These are phyloP conservation scores for Enteromius afrohamiltoni DNA, from an alignment of 2,797 vertebrate species.

Conservation along the genomic window DNA sequence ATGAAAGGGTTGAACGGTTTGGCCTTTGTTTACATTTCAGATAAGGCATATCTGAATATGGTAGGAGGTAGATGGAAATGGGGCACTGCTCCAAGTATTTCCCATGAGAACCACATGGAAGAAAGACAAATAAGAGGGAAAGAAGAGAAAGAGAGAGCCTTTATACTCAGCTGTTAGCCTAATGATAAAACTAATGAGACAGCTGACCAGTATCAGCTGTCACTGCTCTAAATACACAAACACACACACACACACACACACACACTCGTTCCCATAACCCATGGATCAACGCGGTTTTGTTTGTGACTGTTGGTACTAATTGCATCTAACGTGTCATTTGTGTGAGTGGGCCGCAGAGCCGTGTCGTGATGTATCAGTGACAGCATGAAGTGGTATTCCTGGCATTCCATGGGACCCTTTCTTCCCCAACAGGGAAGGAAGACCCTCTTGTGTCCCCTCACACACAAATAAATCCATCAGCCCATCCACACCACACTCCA, in stretches of 20 bases:
- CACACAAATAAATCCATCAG: conserved; percentile 19
- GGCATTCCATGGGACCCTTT: neutral
- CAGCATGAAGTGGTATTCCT: conserved; percentile 25
- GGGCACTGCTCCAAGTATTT: conserved; percentile 27
- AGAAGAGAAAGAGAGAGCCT: conserved; percentile 47
- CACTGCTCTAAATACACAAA: conserved; percentile 38
- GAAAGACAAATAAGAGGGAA: conserved; percentile 27
- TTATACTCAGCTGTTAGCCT: conserved; percentile 78
- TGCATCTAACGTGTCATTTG: conserved; percentile 17
- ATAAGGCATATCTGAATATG: conserved; percentile 27
- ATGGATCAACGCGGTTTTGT: conserved; percentile 2
- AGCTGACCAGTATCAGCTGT: conserved; percentile 69
- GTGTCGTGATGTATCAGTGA: conserved; percentile 8
- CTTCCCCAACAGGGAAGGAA: conserved; percentile 13
- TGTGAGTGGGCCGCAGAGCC: neutral
- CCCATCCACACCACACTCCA: neutral
- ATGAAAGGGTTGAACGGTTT: conserved; percentile 28
- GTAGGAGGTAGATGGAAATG: conserved; percentile 42
- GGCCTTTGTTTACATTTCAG: conserved; percentile 29
- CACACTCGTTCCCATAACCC: conserved; percentile 25
- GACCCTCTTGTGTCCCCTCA: neutral
- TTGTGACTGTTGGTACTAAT: conserved; percentile 40
- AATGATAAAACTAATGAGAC: conserved; percentile 84
- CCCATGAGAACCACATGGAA: conserved; percentile 32
- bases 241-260: conserved; percentile 34